Conservation (phyloP, 2,797 vertebrate species). For the Liasis olivaceus region DNA sequence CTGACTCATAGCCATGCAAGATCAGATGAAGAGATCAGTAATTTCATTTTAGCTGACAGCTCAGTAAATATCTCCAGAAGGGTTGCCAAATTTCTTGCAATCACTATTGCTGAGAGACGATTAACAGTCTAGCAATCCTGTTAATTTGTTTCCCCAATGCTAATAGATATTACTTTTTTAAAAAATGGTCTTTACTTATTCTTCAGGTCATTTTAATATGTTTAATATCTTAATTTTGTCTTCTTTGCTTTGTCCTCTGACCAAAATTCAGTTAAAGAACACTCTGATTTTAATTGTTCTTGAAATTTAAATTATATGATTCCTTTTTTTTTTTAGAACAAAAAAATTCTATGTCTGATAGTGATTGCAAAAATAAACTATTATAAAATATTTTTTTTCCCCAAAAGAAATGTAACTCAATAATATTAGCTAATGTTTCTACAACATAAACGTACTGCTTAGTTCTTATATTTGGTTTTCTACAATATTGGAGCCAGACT, state of each 20-base stretch:
- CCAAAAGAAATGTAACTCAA: neutral
- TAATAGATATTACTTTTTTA: neutral
- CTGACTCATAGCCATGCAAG: neutral
- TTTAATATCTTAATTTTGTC: neutral
- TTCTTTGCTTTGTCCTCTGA: neutral
- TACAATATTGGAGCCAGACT: neutral
- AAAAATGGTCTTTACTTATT: neutral
- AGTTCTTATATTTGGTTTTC: neutral
- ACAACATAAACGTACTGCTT: neutral
- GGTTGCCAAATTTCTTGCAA: conserved; percentile 25
- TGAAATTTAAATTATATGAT: neutral
- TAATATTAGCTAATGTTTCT: neutral
- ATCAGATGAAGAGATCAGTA: neutral
- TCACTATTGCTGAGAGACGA: conserved; percentile 29
- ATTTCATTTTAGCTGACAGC: neutral
- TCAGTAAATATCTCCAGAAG: neutral
- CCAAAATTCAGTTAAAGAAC: neutral
- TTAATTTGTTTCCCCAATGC: conserved; percentile 13
- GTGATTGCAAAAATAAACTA: neutral
- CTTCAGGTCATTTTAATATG: neutral
- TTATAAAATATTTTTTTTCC: neutral
- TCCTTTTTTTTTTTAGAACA: neutral
- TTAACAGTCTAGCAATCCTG: conserved; percentile 44
- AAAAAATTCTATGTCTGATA: neutral
- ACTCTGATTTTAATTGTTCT: neutral